Evolutionary conservation across 1,140 invertebrate genomes (phyloP).

Genomic region (Drosophila baimaii): DNA sequence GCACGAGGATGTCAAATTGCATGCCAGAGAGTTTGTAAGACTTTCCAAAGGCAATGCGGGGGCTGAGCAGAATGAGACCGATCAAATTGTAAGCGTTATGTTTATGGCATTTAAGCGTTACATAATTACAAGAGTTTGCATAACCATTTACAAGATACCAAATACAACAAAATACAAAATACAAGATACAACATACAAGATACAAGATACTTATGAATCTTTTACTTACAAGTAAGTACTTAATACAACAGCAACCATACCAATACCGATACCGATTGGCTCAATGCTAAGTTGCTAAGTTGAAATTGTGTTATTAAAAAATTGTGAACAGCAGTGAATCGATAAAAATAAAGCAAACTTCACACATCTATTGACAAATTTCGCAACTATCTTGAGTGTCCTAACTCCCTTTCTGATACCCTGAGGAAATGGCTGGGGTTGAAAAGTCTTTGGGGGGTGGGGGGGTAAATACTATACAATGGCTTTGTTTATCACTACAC

Average conservation of each 20-base stretch:
- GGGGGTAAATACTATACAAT: conserved; percentile 21
- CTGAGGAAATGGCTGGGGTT: neutral
- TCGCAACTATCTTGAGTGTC: conserved; percentile 50
- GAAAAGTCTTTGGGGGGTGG: conserved; percentile 20
- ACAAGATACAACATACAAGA: conserved; percentile 10
- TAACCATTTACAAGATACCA: conserved; percentile 56
- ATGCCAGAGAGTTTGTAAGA: conserved; percentile 57
- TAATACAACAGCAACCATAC: conserved; percentile 57
- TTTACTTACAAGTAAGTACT: conserved; percentile 74
- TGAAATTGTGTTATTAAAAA: conserved; percentile 64
- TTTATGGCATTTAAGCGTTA: conserved; percentile 60
- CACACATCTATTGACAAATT: conserved; percentile 72
- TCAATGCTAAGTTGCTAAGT: conserved; percentile 46
- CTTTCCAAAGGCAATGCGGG: conserved; percentile 56
- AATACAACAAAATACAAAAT: conserved; percentile 21
- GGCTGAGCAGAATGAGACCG: neutral
- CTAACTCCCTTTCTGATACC: conserved; percentile 18
- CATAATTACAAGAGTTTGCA: conserved; percentile 66
- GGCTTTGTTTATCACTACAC: conserved; percentile 6
- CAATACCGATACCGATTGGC: conserved; percentile 40
- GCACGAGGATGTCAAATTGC: conserved; percentile 20
- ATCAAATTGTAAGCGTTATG: conserved; percentile 54
- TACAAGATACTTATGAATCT: conserved; percentile 60
- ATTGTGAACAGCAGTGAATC: conserved; percentile 71
- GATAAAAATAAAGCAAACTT: conserved; percentile 79